Evolutionary conservation across 2,888 invertebrate species (phyloP).

Genomic region (Sinopyrophorus schimmeli): DNA sequence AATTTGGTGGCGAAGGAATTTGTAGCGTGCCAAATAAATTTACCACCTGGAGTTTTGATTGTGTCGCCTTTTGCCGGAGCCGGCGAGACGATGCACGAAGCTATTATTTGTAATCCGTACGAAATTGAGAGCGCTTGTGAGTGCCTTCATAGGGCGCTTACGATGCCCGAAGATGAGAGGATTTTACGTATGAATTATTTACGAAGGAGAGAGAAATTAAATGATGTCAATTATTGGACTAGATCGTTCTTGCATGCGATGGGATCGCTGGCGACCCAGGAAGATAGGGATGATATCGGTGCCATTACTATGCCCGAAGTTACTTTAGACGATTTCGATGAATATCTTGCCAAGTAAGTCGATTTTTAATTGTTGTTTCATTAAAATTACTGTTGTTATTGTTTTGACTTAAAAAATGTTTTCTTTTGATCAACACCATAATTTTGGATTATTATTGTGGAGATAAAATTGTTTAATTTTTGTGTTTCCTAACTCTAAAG

Average conservation of each 20-base stretch:
- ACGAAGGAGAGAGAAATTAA: constrained; percentile 75
- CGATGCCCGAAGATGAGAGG: constrained; percentile 89
- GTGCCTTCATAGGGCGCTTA: constrained; percentile 82
- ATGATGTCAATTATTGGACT: constrained; percentile 90
- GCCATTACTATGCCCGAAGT: constrained; percentile 87
- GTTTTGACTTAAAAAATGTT: too few relatives aligned
- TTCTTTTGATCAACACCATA: too few relatives aligned
- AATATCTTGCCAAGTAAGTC: constrained; percentile 83
- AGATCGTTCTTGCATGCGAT: constrained; percentile 84
- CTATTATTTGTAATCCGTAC: constrained; percentile 86
- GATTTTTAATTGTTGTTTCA: constrained; percentile 1
- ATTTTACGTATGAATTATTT: constrained; percentile 84
- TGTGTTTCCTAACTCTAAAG: too few relatives aligned
- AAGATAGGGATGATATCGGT: constrained; percentile 79
- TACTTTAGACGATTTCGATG: constrained; percentile 89
- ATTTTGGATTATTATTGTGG: too few relatives aligned
- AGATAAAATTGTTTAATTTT: too few relatives aligned
- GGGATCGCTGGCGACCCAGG: constrained; percentile 73
- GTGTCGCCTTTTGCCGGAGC: constrained; percentile 92
- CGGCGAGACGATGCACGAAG: constrained; percentile 93
- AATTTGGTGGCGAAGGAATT: constrained; percentile 92
- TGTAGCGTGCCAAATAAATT: constrained; percentile 88
- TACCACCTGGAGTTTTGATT: constrained; percentile 80
- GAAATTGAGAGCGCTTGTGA: constrained; percentile 87
- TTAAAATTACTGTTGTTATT: too few relatives aligned